Percentiles rank a stretch among this genome's conserved stretches.
phyloP scores from a whole-genome alignment of 2,797 vertebrate genomes.

The Poeciliopsis paucimaculata region DNA sequence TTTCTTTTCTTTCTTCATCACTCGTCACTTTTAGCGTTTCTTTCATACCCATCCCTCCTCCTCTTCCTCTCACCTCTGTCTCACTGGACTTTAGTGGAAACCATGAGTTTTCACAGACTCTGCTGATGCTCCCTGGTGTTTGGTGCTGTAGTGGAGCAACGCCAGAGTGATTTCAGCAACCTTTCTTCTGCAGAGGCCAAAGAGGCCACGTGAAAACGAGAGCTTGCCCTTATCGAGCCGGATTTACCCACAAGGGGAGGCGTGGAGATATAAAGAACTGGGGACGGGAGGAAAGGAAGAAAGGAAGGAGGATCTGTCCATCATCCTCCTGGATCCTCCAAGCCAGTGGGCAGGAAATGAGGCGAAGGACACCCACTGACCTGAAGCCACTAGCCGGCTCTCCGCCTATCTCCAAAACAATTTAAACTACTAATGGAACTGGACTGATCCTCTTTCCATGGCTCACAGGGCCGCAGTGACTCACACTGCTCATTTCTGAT shows the following conservation, averaged over 20 bases:
- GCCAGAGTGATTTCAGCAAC: slow-evolving; percentile 53
- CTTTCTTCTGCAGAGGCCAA: slow-evolving; percentile 46
- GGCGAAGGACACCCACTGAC: slow-evolving; percentile 68
- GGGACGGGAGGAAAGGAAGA: slow-evolving; percentile 16
- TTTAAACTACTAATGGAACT: slow-evolving; percentile 71
- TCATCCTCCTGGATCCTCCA: slow-evolving; percentile 54
- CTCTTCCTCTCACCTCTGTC: slow-evolving; percentile 24
- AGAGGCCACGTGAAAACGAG: slow-evolving; percentile 53
- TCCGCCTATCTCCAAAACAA: slow-evolving; percentile 68
- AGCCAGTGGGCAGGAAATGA: slow-evolving; percentile 73
- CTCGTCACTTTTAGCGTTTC: slow-evolving; percentile 11
- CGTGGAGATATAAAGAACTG: slow-evolving; percentile 29
- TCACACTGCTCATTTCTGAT: slow-evolving; percentile 64
- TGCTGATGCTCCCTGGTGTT: slow-evolving; percentile 43
- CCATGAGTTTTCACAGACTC: slow-evolving; percentile 46
- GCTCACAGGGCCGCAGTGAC: slow-evolving; percentile 45
- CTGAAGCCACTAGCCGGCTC: slow-evolving; percentile 63
- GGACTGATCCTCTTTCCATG: slow-evolving; percentile 54
- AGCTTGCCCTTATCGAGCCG: slow-evolving; percentile 57
- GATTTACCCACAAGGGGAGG: slow-evolving; percentile 47
- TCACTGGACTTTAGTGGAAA: slow-evolving; percentile 34
- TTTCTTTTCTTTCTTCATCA: slow-evolving; percentile 6
- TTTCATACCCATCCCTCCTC: slow-evolving; percentile 2
- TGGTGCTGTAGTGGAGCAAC: slow-evolving; percentile 25
- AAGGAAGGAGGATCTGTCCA: slow-evolving; percentile 44